Conservation (phyloP, 2,888 invertebrate genomes). For the Labia minor region DNA sequence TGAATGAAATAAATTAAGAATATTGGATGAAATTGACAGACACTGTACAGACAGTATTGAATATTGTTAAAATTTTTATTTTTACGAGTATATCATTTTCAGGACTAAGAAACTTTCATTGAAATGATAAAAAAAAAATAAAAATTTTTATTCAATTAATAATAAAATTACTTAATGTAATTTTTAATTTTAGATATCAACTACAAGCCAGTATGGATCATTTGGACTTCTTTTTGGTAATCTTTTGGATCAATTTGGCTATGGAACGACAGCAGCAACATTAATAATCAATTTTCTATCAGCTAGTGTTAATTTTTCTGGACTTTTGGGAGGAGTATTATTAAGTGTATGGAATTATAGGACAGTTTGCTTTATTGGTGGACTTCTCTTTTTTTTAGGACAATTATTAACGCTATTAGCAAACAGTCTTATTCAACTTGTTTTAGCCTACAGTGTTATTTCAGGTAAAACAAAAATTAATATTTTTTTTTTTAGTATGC, state of each 20-base stretch:
- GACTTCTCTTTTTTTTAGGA: conserved; percentile 50
- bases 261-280: conserved; percentile 58
- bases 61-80: no score
- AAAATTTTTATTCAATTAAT: no score
- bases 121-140: no score
- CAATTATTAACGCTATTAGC: conserved; percentile 53
- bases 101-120: no score
- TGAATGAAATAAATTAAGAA: no score
- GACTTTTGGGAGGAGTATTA: conserved; percentile 20
- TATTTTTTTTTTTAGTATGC: background rate
- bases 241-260: conserved; percentile 52
- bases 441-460: conserved; percentile 52
- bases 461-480: conserved; percentile 47
- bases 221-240: conserved; percentile 61
- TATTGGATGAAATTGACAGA: no score
- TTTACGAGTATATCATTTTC: no score
- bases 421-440: conserved; percentile 48
- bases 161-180: no score
- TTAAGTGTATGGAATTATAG: conserved; percentile 33
- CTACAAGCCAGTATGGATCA: conserved; percentile 54
- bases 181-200: conserved; percentile 45
- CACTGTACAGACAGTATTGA: no score
- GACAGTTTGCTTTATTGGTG: conserved; percentile 54
- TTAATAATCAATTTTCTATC: conserved; percentile 57
- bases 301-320: conserved; percentile 25